phyloP scores from a whole-genome alignment of 1,140 invertebrate species.

The Goniozus legneri region DNA sequence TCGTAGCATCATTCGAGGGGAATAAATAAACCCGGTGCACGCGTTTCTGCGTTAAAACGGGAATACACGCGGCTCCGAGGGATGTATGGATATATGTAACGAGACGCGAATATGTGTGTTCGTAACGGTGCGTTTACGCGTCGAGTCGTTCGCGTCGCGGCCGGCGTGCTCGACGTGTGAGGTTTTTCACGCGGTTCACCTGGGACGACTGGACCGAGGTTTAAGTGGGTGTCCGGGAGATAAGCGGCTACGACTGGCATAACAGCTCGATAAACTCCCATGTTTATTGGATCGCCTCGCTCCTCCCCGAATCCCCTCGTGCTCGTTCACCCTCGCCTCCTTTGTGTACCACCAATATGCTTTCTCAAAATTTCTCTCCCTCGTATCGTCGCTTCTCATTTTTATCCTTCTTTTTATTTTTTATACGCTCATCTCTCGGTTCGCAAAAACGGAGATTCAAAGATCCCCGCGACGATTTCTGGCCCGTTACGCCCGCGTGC shows the following conservation, averaged over 20 bases:
- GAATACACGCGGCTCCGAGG: no score
- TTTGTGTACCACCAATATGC: neutral
- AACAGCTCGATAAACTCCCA: slow-evolving; percentile 47
- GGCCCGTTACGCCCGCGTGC: slow-evolving; percentile 8
- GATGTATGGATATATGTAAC: no score
- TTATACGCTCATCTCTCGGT: no score
- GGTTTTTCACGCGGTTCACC: slow-evolving; percentile 41
- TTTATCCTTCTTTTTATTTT: slow-evolving; percentile 4
- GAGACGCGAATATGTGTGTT: slow-evolving; percentile 4
- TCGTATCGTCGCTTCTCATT: neutral
- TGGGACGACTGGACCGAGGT: slow-evolving; percentile 29
- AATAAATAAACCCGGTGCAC: no score
- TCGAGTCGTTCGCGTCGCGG: neutral
- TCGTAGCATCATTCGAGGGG: no score
- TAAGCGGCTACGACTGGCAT: slow-evolving; percentile 41
- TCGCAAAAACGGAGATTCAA: no score
- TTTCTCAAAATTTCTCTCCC: neutral
- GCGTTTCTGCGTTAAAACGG: no score
- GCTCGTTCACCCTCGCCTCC: slow-evolving; percentile 1
- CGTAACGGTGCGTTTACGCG: slow-evolving; percentile 1
- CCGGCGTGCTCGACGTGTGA: slow-evolving; percentile 36
- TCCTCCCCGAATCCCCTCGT: neutral
- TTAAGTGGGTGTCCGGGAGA: slow-evolving; percentile 49
- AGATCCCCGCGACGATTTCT: slow-evolving; percentile 9
- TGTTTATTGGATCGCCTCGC: slow-evolving; percentile 42